Base-by-base conservation (phyloP, 2,113 vertebrate species). In the Nerophis ophidion region DNA sequence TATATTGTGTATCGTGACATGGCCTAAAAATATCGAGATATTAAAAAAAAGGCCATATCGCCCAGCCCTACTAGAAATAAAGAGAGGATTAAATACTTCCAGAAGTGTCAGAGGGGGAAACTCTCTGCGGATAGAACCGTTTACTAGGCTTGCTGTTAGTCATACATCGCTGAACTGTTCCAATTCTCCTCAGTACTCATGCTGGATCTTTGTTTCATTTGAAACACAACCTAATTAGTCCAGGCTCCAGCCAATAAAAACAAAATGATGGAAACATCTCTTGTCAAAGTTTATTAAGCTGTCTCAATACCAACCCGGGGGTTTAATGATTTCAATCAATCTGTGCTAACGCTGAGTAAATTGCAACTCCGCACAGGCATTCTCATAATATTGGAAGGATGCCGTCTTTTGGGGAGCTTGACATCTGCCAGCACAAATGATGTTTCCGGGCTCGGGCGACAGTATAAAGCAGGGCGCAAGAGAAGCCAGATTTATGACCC, bases 401-500 rank as follows among this genome's bases (percentile, higher is more conserved):
- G 42, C 82, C 84, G 84, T 81, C 81, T 83, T 66, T 70, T 35
- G 67, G 68, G 4, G 72, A 85, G 67, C 67, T 76, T 75, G 77
- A 77, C 74, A 79, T 84, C 74, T 81, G 63, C 48, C 35, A 17
- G 72, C 54, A 71, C 57, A 84, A 76, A 65, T 48, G 5, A 82
- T 79, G 57, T 68, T 80, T 71, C 57, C 49, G 59, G 52, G 74
- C 61, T 68, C 47, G 49, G 63, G 60, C 66, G 58, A 74, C 54
- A 63, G 68, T 65, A 71, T 75, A 68, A 59, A 77, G 63, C 51
- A 55, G 57, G 70, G 57, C 58, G 76, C 72, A 74, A 77, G 68
- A 67, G 13, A 11, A 74, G 71, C 75, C 54, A 75, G 71, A 81
- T 79, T 74, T 75, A 81, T 72, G 57, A 45, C 71, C 58, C 46